Evolutionary conservation across 1,140 invertebrate species (phyloP), one percentile per base, ranked within the genome.

Genomic region (Drosophila persimilis): DNA sequence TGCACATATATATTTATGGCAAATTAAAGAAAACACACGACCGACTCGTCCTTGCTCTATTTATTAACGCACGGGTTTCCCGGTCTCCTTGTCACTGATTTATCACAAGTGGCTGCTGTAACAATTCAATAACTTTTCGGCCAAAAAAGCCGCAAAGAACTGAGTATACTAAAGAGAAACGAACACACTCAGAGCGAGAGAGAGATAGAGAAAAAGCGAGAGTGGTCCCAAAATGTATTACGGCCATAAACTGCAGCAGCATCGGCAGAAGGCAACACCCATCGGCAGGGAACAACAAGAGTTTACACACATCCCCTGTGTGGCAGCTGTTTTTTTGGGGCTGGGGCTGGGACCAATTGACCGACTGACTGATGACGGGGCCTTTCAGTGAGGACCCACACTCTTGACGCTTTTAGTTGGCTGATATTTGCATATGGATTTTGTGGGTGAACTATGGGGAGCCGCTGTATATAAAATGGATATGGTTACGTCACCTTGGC

Each of bases 41-140:
- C 20, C 24, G 46, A 29, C 35, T 11, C 9, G 35, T 39, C 35
- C 35, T 39, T 39, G 35, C 35, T 60, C 26, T 56, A 80, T 85
- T 80, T 85, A 64, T 85, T 70, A 78, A 72, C 55, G 57, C 67
- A 48, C 26, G 55, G 59, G 56, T 54, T 71, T 83, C 39, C 26
- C 31, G 46, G 22, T 31, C 62, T n/a, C 29, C 66, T 71, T 73
- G 57, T 80, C 77, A 80, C 77, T 86, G 80, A 85, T 85, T 86
- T 85, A 85, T 86, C 77, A 65, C 73, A 80, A 85, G 73, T 76
- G 80, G 56, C 76, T 80, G 80, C 66, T 69, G 60, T 80, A 73
- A 76, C 77, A 85, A 80, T 85, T 85, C 80, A 86, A 86, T 86
- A 85, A 85, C 64, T 80, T 76, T 60, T 73, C 47, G 47, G 44